Conservation (phyloP, 2,888 invertebrate genomes). For the Melolontha melolontha region DNA sequence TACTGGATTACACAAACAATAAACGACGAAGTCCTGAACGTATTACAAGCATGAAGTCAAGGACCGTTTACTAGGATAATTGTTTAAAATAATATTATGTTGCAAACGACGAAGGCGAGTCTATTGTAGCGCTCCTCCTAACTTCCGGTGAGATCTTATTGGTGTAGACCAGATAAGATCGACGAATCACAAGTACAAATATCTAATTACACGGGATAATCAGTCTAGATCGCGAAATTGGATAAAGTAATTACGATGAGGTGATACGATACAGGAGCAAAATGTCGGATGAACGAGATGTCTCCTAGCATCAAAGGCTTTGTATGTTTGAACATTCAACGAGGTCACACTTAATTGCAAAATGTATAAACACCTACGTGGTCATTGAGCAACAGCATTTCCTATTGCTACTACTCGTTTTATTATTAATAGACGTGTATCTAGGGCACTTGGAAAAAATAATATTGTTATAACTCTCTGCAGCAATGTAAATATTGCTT, state of each 20-base stretch:
- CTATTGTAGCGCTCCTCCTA: slow-evolving; percentile 48
- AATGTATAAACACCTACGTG: no score
- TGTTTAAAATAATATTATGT: slow-evolving; percentile 31
- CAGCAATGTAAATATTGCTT: no score
- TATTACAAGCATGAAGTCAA: slow-evolving; percentile 3
- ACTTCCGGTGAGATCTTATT: slow-evolving; percentile 58
- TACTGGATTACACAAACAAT: no score
- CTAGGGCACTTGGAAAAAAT: no score
- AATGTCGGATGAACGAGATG: slow-evolving; percentile 22
- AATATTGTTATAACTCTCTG: no score
- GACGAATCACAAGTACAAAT: slow-evolving; percentile 53
- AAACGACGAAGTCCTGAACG: no score
- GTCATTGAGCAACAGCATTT: no score
- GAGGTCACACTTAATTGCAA: slow-evolving; percentile 9
- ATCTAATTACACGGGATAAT: slow-evolving; percentile 40
- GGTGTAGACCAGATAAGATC: slow-evolving; percentile 53
- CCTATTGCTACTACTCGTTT: no score
- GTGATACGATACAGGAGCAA: slow-evolving; percentile 14
- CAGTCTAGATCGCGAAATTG: slow-evolving; percentile 36
- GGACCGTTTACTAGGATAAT: slow-evolving; percentile 35
- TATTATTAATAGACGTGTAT: no score
- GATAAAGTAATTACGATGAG: slow-evolving; percentile 32
- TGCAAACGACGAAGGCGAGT: slow-evolving; percentile 46
- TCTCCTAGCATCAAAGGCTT: slow-evolving; percentile 12
- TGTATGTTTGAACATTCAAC: slow-evolving; percentile 11